Conservation (phyloP, 2,113 vertebrate species). For the Syrrhaptes paradoxus region DNA sequence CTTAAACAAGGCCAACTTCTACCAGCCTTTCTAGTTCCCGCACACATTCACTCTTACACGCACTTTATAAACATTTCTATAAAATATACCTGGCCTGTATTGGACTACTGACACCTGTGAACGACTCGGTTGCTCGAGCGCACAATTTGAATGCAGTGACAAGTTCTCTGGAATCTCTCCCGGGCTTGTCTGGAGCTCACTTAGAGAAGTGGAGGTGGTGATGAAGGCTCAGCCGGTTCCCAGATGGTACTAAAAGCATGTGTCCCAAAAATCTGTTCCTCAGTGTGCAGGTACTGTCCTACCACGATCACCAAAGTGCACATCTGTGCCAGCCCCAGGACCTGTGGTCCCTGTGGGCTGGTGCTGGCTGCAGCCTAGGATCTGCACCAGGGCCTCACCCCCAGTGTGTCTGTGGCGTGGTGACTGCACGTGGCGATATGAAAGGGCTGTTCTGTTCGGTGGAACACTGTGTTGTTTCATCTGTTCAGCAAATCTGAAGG, state of each 20-base stretch:
- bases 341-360: background rate
- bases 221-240: background rate
- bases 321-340: background rate
- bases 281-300: background rate
- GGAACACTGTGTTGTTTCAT: background rate
- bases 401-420: background rate
- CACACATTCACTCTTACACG: too few species aligned
- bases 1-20: background rate
- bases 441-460: background rate
- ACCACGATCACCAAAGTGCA: background rate
- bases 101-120: background rate
- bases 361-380: too few species aligned
- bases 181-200: background rate
- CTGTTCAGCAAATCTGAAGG: background rate
- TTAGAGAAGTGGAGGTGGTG: background rate
- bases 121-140: background rate
- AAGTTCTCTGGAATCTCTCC: background rate
- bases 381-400: background rate
- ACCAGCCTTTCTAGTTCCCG: background rate
- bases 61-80: background rate
- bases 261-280: background rate
- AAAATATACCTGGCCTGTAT: background rate
- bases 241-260: background rate
- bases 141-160: background rate
- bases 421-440: background rate